phyloP scores from a whole-genome alignment of 2,888 invertebrate species.

The Sinohyriopsis cumingii region DNA sequence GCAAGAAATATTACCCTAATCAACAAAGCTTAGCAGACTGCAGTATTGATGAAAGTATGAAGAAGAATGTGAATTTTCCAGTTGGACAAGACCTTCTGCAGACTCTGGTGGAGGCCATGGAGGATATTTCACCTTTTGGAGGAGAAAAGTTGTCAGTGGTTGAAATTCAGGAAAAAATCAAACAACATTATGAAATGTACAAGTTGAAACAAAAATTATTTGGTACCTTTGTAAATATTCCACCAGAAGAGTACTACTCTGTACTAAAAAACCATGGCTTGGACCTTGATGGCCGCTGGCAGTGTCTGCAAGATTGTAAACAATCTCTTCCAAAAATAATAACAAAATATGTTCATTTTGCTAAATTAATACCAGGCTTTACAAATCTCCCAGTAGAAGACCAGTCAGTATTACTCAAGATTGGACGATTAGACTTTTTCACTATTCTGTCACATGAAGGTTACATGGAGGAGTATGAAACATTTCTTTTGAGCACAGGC shows the following conservation, averaged over 20 bases:
- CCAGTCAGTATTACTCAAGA: conserved; percentile 29
- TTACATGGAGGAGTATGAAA: conserved; percentile 18
- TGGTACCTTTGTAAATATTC: conserved; percentile 25
- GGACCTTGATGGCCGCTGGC: conserved; percentile 30
- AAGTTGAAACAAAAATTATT: conserved; percentile 21
- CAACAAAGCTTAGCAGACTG: too few species aligned
- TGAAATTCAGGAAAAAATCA: conserved; percentile 16
- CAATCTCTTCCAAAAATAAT: conserved; percentile 18
- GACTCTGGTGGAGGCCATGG: conserved; percentile 20
- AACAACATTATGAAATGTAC: conserved; percentile 23
- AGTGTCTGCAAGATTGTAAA: conserved; percentile 16
- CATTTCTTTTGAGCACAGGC: conserved; percentile 16
- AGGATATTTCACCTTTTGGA: conserved; percentile 28
- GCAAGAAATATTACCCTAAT: too few species aligned
- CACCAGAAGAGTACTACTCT: conserved; percentile 28
- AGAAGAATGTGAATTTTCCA: too few species aligned
- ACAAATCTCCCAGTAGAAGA: conserved; percentile 21
- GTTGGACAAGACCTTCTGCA: too few species aligned
- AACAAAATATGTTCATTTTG: conserved; percentile 30
- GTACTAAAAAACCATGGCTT: conserved; percentile 28
- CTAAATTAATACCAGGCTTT: conserved; percentile 33
- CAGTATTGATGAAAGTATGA: too few species aligned
- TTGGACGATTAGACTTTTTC: conserved; percentile 27
- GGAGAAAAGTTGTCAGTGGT: conserved; percentile 15
- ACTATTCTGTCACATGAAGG: conserved; percentile 26